phyloP scores from a whole-genome alignment of 1,140 invertebrate species.

The Doryteuthis pealeii region DNA sequence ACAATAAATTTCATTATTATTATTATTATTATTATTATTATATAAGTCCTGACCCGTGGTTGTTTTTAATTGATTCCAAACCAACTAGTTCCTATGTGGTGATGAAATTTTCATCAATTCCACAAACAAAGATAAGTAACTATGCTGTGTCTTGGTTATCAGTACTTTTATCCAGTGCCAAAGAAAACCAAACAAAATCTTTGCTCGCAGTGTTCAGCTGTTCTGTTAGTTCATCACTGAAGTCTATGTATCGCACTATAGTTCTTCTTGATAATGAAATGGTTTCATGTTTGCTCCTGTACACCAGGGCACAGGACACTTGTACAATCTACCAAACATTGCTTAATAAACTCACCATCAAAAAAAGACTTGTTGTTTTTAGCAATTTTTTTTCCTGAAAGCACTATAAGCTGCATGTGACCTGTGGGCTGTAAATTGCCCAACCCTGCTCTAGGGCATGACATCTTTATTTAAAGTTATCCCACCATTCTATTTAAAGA shows the following conservation, averaged over 20 bases:
- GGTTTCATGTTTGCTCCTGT: background rate
- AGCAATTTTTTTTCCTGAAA: conserved; percentile 2
- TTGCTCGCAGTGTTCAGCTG: background rate
- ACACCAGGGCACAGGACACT: background rate
- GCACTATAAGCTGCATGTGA: too few species aligned
- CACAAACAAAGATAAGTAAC: background rate
- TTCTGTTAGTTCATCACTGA: background rate
- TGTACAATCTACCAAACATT: background rate
- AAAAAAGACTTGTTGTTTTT: background rate
- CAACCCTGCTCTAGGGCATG: too few species aligned
- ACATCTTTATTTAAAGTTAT: too few species aligned
- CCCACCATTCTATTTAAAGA: too few species aligned
- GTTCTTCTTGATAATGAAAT: background rate
- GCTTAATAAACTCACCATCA: background rate
- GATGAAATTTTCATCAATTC: conserved; percentile 1
- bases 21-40: too few species aligned
- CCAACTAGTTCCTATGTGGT: background rate
- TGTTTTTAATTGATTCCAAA: background rate
- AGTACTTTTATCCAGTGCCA: background rate
- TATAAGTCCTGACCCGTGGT: background rate
- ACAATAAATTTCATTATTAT: too few species aligned
- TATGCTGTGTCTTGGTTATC: background rate
- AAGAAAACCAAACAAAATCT: background rate
- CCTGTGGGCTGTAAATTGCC: too few species aligned
- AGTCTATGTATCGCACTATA: background rate